phyloP scores from a whole-genome alignment of 2,797 vertebrate species.

The Channallabes apus region DNA sequence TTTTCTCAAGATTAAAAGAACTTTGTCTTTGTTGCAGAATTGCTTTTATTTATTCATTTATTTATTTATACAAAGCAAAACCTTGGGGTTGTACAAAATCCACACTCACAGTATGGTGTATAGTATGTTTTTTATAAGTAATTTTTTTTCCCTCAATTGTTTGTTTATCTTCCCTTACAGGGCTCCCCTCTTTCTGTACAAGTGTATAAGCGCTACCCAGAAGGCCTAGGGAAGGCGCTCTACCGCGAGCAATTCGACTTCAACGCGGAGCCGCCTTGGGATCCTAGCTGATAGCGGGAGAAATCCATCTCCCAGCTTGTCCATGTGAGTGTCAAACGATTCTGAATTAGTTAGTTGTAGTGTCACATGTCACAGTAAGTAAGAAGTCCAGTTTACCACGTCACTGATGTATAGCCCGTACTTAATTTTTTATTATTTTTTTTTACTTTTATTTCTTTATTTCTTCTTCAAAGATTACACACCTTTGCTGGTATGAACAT shows the following conservation, averaged over 20 bases:
- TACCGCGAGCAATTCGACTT: constrained; percentile 99
- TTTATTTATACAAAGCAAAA: no score
- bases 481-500: neutral
- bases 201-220: constrained; percentile 97
- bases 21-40: no score
- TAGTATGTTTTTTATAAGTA: no score
- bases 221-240: constrained; percentile 98
- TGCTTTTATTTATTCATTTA: no score
- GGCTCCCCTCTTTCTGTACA: constrained; percentile 88
- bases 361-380: neutral
- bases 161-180: constrained; percentile 55
- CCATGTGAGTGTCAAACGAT: constrained; percentile 85
- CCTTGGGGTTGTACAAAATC: no score
- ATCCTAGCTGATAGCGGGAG: constrained; percentile 99
- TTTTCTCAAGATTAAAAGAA: no score
- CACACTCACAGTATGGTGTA: no score
- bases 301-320: constrained; percentile 99
- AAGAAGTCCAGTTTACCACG: neutral
- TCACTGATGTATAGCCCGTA: neutral
- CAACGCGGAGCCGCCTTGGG: constrained; percentile 99
- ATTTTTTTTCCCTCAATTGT: neutral
- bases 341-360: neutral
- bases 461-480: neutral
- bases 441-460: neutral
- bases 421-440: neutral